Evolutionary conservation across 2,113 vertebrate species (phyloP), one percentile per base, ranked within the genome.

Genomic region (Apistogramma diplotaenia): DNA sequence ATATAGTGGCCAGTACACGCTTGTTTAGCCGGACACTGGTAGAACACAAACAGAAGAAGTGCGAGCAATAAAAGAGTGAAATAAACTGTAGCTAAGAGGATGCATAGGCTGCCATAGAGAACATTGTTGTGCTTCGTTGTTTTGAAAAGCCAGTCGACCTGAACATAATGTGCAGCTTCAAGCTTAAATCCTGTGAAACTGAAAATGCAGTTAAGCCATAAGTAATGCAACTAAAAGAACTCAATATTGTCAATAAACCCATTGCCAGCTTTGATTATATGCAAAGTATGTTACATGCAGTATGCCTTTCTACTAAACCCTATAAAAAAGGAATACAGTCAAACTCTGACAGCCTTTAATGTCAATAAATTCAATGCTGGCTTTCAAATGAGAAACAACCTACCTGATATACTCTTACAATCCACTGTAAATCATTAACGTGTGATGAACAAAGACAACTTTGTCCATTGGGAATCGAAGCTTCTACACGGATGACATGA

Each of bases 401-500:
- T 51, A 46, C 40, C 35, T 8, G 6, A 4, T 18, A 8, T 35
- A 49, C 37, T 51, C 7, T 5, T 67, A 53, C 21, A 9, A 35
- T 78, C 5, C 23, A 84, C 46, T 51, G 58, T 89, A 62, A 83
- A 87, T 77, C 27, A 81, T 61, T 57, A 19, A 23, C 58, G 21
- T 10, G 13, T 46, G 37, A 65, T 51, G 12, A 74, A 78, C 62
- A 78, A 73, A 61, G 23, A 65, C 27, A 79, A 46, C 13, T 33
- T n/a, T 19, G 12, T 62, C 76, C 29, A 60, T 8, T 76, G 33
- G 75, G 86, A 87, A 70, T 79, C 60, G 84, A 60, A 84, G 25
- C 81, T 77, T 72, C 76, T 37, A 82, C 76, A 58, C 81, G 35
- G 61, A 77, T 40, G 56, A 79, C 59, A 82, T 81, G 60, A 81